Evolutionary conservation across 37 sponge, comb jelly and placozoan genomes (phyloP), one percentile per base, ranked within the genome.

Genomic region (Theonella swinhoei): DNA sequence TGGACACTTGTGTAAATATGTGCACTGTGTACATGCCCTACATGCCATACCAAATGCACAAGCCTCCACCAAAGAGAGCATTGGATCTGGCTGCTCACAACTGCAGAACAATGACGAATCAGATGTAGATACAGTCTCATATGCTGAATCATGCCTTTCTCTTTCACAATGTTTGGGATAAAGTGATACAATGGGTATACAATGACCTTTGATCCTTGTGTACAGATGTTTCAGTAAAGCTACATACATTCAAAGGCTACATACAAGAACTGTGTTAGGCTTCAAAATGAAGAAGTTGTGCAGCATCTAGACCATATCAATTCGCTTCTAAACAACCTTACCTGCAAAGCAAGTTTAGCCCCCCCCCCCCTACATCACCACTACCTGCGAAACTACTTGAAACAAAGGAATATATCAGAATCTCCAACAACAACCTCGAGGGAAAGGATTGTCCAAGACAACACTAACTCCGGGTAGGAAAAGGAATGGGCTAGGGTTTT

Each of bases 1-100:
- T 76, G 85, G 85, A 0, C 85, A 84, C 41, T 37, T 75, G 25
- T 84, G 85, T 42, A 76, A 84, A 40, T 77, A 84, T 38, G 76
- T 84, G 5, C 85, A 84, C 60, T 68, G 85, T 39, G 77, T 84
- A 29, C 85, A 84, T 20, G 63, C 85, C 1, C 25, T 83, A 36
- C 70, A 36, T 17, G 11, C 19, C 22, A 8, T n/a, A n/a, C n/a
- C n/a, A n/a, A n/a, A n/a, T n/a, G n/a, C n/a, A n/a, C n/a, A n/a
- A n/a, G n/a, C n/a, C n/a, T n/a, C n/a, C n/a, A n/a, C n/a, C n/a
- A n/a, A n/a, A n/a, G n/a, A n/a, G n/a, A n/a, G n/a, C n/a, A n/a
- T n/a, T n/a, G n/a, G n/a, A n/a, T n/a, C n/a, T n/a, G n/a, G n/a
- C n/a, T n/a, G n/a, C n/a, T n/a, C n/a, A n/a, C n/a, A n/a, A n/a